phyloP scores from a whole-genome alignment of 2,888 invertebrate genomes.

The Flexamia atlantica region DNA sequence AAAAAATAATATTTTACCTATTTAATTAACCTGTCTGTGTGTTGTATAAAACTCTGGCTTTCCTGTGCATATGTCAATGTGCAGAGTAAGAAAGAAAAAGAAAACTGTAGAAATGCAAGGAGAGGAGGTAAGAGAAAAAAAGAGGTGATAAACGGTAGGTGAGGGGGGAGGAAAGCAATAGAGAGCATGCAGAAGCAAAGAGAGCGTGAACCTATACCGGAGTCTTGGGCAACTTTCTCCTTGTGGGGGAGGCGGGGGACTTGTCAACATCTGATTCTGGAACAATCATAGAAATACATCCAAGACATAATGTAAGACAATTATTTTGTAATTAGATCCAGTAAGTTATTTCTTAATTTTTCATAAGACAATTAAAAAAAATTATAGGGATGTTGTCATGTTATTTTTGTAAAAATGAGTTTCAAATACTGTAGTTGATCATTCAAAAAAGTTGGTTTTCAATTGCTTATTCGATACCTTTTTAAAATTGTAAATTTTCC shows the following conservation, averaged over 20 bases:
- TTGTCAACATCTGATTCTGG: constrained; percentile 92
- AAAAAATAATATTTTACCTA: too few species aligned
- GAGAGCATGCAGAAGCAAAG: constrained; percentile 61
- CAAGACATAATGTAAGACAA: too few species aligned
- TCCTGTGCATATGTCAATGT: neutral
- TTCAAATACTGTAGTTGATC: too few species aligned
- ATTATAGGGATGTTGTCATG: too few species aligned
- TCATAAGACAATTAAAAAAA: too few species aligned
- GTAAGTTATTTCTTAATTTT: too few species aligned
- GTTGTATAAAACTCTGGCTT: neutral
- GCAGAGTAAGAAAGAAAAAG: neutral
- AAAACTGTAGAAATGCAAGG: neutral
- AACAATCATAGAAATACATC: constrained; percentile 72
- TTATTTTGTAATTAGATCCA: too few species aligned
- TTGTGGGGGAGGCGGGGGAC: constrained; percentile 92
- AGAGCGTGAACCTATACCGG: constrained; percentile 86
- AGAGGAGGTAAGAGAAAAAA: neutral
- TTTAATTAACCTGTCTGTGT: neutral
- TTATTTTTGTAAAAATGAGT: too few species aligned
- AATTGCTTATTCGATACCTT: too few species aligned
- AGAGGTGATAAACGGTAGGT: too few species aligned
- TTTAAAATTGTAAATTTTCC: too few species aligned
- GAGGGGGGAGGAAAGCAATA: neutral
- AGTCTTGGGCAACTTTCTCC: constrained; percentile 97
- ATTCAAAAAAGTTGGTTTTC: too few species aligned